Evolutionary conservation across 2,888 invertebrate genomes (phyloP).

Genomic region (Andrena bucephala): DNA sequence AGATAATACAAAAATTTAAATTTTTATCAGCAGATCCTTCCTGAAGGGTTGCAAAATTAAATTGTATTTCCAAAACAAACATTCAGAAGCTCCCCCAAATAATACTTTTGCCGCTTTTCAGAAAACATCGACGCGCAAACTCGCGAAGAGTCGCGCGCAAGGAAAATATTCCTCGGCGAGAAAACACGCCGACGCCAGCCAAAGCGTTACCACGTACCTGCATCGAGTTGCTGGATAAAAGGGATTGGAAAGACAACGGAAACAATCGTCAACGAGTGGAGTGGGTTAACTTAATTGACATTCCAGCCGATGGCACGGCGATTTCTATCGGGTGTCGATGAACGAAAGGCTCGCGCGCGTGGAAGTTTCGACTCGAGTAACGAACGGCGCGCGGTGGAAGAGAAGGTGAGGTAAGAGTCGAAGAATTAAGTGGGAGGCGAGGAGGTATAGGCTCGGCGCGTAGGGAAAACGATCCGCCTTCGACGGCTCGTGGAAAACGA

Average conservation of each 20-base stretch:
- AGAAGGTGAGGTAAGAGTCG: constrained; percentile 49
- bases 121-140: no score
- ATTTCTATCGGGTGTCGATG: constrained; percentile 57
- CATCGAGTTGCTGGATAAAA: no score
- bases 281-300: constrained; percentile 45
- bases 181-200: no score
- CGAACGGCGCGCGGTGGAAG: not conserved
- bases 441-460: constrained; percentile 18
- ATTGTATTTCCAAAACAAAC: no score
- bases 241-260: not conserved
- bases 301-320: constrained; percentile 45
- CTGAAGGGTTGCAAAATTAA: no score
- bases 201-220: no score
- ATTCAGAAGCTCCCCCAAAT: no score
- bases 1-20: no score
- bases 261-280: not conserved
- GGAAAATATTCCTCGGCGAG: no score
- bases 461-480: constrained; percentile 58
- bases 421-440: constrained; percentile 21
- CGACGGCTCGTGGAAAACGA: constrained; percentile 60
- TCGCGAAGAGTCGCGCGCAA: no score
- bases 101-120: no score
- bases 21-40: no score
- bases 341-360: constrained; percentile 43
- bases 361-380: constrained; percentile 27